Evolutionary conservation across 2,888 invertebrate genomes (phyloP).

Genomic region (Scaptomyza reducta): DNA sequence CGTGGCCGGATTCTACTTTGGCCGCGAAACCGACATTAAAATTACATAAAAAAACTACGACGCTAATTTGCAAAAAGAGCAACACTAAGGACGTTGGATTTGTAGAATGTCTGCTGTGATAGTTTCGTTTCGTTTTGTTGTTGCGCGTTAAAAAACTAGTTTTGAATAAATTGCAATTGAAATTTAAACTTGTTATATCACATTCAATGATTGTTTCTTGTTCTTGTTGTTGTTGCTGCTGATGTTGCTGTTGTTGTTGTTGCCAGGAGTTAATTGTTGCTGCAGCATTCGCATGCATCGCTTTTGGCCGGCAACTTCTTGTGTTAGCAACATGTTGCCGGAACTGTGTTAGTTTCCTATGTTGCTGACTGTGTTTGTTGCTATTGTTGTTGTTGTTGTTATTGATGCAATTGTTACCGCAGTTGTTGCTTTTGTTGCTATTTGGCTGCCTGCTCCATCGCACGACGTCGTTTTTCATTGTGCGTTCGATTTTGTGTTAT

Average conservation of each 20-base stretch:
- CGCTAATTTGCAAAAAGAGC: conserved; percentile 79
- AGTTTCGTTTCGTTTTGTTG: conserved; percentile 42
- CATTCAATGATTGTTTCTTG: conserved; percentile 76
- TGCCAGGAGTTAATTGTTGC: conserved; percentile 27
- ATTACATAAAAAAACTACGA: conserved; percentile 82
- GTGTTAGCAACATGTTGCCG: conserved; percentile 57
- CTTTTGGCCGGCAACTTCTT: conserved; percentile 49
- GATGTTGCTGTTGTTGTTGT: conserved; percentile 33
- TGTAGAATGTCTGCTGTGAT: conserved; percentile 45
- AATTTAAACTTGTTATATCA: conserved; percentile 76
- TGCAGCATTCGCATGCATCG: conserved; percentile 35
- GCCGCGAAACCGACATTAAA: conserved; percentile 80
- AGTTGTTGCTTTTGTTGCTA: conserved; percentile 44
- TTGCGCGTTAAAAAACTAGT: conserved; percentile 73
- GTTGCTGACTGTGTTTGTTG: conserved; percentile 29
- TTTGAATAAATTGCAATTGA: conserved; percentile 73
- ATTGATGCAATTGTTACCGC: conserved; percentile 10
- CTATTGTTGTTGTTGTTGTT: conserved; percentile 12
- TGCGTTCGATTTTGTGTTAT: conserved; percentile 67
- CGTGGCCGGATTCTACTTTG: conserved; percentile 56
- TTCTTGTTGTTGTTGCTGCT: conserved; percentile 41
- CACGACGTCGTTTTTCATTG: conserved; percentile 84
- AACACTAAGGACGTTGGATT: conserved; percentile 27
- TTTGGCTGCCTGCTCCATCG: conserved; percentile 81
- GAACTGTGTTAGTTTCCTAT: conserved; percentile 23